Evolutionary conservation across 2,888 invertebrate species (phyloP), one percentile per base, ranked within the genome.

Genomic region (Galeopsomyia nigrocyanea): DNA sequence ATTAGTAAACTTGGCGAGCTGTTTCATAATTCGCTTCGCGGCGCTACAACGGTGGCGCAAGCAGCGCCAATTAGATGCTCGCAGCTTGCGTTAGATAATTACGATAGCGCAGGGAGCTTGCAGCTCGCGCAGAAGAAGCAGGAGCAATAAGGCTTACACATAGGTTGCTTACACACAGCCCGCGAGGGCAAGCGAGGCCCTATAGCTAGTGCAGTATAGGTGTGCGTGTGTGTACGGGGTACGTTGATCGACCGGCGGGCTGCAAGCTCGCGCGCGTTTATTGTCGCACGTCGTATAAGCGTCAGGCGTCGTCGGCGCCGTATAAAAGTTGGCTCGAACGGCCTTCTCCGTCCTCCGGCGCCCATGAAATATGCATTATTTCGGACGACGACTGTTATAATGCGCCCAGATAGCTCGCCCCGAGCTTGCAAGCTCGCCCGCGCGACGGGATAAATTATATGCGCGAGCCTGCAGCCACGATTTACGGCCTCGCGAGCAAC

Each of bases 1-100:
- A 76, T 76, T 75, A 76, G 76, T 73, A 76, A 76, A 76, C 76
- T 76, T 76, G 21, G 71, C 56, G 39, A 50, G 71, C 57, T 3
- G 26, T 5, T 71, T 71, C 61, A 71, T 65, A 68, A 74, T 74
- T 68, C 71, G 68, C 63, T 39, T 5, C 62, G 62, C 46, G 7
- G 19, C 13, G 53, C 39, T 3, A 22, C 53, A 5, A 2, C 26
- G 26, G n/a, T n/a, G n/a, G n/a, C n/a, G n/a, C n/a, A n/a, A 69
- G 56, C 63, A 39, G 21, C 53, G 60, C 63, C 68, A 60, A 71
- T 71, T 71, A 61, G 61, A 66, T 71, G 55, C 50, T 56, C 58
- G n/a, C 21, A 61, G 66, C 66, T 62, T 61, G 69, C 62, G 58
- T 26, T 57, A 65, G 66, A 63, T 74, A 70, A 69, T 74, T 74